These are phyloP conservation scores for Poeciliopsis presidionis DNA, from an alignment of 2,797 vertebrate species.

Conservation along the genomic window DNA sequence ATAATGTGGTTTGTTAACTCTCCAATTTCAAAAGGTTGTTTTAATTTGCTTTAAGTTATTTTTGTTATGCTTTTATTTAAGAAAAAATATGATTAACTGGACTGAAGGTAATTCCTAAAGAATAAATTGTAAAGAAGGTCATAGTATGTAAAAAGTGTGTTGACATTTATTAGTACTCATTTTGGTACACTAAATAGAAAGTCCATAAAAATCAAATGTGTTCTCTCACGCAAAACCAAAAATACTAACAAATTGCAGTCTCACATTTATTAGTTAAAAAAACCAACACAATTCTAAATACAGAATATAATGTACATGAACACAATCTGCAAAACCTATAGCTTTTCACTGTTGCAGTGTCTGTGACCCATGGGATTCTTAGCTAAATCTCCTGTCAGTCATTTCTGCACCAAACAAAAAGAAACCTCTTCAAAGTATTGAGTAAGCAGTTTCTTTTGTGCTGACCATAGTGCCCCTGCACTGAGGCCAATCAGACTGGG, in stretches of 20 bases:
- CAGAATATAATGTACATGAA: constrained; percentile 25
- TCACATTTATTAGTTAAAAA: not conserved
- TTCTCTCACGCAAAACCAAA: not conserved
- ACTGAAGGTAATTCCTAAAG: no score
- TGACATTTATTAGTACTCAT: no score
- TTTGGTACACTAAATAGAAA: not conserved
- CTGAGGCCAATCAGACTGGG: constrained; percentile 57
- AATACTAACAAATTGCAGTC: not conserved
- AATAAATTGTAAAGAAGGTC: no score
- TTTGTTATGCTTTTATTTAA: no score
- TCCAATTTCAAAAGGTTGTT: no score
- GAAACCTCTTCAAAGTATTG: constrained; percentile 60
- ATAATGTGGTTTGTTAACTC: no score
- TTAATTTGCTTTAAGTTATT: no score
- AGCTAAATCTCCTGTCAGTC: constrained; percentile 74
- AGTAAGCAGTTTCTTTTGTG: constrained; percentile 75
- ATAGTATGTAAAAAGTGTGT: no score
- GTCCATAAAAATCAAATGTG: not conserved
- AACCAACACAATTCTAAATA: not conserved
- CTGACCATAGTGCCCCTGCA: constrained; percentile 69
- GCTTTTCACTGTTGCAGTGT: constrained; percentile 50
- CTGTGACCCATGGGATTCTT: constrained; percentile 58
- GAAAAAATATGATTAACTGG: no score
- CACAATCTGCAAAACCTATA: constrained; percentile 42
- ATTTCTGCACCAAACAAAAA: constrained; percentile 68